Evolutionary conservation across 2,797 vertebrate species (phyloP).

Genomic region (Sebastes melanostomus): DNA sequence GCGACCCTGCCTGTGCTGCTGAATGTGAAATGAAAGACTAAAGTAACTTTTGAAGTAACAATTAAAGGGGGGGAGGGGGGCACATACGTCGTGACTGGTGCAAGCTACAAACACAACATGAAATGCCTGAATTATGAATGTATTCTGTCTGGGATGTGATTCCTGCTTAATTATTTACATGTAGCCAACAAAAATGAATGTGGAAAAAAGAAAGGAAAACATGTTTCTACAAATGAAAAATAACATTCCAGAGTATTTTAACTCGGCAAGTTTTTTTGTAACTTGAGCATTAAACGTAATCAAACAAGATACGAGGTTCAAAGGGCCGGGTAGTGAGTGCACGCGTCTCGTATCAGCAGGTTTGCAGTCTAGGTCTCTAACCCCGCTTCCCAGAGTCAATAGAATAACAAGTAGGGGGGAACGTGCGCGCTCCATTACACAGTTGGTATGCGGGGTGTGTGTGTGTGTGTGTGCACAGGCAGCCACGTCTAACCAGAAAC

Average conservation of each 20-base stretch:
- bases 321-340: not conserved
- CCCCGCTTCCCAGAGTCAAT: slow-evolving; percentile 48
- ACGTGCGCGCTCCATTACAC: slow-evolving; percentile 52
- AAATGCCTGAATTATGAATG: slow-evolving; percentile 64
- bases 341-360: slow-evolving; percentile 36
- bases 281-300: not conserved
- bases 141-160: slow-evolving; percentile 33
- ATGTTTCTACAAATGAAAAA: slow-evolving; percentile 35
- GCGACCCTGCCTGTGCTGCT: slow-evolving; percentile 40
- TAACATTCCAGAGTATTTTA: not conserved
- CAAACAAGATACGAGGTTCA: not conserved
- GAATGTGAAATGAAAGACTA: slow-evolving; percentile 48
- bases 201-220: slow-evolving; percentile 29
- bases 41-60: slow-evolving; percentile 57
- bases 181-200: slow-evolving; percentile 26
- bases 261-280: not conserved
- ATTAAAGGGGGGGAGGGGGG: slow-evolving; percentile 13
- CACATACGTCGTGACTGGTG: slow-evolving; percentile 44
- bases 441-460: slow-evolving; percentile 49
- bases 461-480: slow-evolving; percentile 32
- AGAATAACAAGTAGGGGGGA: slow-evolving; percentile 64
- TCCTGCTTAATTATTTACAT: slow-evolving; percentile 64
- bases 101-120: slow-evolving; percentile 49
- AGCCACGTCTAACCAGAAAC: slow-evolving; percentile 50
- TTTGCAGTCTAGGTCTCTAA: slow-evolving; percentile 9